Base-by-base conservation (phyloP, 2,797 vertebrate species). In the Micrastur ruficollis region DNA sequence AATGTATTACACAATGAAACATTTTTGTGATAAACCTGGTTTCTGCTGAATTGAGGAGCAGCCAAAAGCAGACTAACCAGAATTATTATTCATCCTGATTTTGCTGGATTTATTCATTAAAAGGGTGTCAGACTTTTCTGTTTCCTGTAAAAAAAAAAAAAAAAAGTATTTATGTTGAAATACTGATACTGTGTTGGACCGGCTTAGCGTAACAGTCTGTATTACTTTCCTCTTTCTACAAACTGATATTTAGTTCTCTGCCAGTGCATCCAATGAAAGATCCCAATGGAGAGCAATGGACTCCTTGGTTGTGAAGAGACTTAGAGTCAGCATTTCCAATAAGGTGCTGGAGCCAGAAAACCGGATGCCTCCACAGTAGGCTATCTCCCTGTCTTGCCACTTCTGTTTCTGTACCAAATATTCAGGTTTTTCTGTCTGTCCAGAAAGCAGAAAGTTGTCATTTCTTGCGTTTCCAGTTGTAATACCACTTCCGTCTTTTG, bases 41-140 rank as follows among this genome's bases (percentile, higher is more conserved):
- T 96, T 97, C 71, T 93, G 68, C 62, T 89, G 80, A 95, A 70
- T 23, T 85, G 84, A 93, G 50, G 14, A 91, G 38, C 40, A 94
- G 94, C 92, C 88, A 92, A 97, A 95, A 70, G 36, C 40, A 95
- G 93, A 96, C 82, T 63, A 95, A 93, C 52, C 40, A 81, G 76
- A 91, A 29, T 55, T 86, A 58, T 83, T 70, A 79, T 71, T 86
- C 46, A 67, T 89, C 56, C 71, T 67, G 36, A 72, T 94, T 90
- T 97, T 86, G n/a, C 52, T 94, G 73, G 67, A 81, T 81, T 90
- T 68, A 63, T 53, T 95, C 36, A 62, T 52, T 80, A 71, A 52
- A 58, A 73, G 32, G 49, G 32, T 81, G 72, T 88, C 74, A 86
- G 40, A 23, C 55, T 68, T 87, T 67, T 75, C 81, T 91, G 53